Evolutionary conservation across 2,113 vertebrate genomes (phyloP).

Genomic region (Semnornis frantzii): DNA sequence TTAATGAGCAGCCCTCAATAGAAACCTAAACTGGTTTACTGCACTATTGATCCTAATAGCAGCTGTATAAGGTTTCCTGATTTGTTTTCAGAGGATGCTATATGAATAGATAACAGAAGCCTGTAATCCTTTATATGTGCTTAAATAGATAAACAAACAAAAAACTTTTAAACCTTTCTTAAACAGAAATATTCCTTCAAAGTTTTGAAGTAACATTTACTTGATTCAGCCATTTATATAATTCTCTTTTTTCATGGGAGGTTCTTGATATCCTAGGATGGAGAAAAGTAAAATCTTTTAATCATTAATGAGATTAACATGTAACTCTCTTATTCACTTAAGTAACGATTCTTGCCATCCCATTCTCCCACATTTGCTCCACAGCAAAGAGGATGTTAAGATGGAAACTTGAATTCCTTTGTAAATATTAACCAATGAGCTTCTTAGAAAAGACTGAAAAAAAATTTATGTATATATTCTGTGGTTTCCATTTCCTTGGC

Average conservation of each 20-base stretch:
- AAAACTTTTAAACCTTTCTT: background rate
- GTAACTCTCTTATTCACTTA: conserved; percentile 51
- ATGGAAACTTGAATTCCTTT: conserved; percentile 64
- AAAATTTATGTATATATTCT: conserved; percentile 55
- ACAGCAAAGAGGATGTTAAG: conserved; percentile 58
- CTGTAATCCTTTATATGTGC: background rate
- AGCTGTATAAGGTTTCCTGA: background rate
- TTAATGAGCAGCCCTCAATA: background rate
- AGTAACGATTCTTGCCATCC: conserved; percentile 47
- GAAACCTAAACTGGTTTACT: background rate
- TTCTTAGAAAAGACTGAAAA: conserved; percentile 52
- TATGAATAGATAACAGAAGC: background rate
- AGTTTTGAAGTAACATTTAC: background rate
- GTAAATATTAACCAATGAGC: conserved; percentile 56
- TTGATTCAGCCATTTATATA: conserved; percentile 10
- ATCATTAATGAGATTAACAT: conserved; percentile 73
- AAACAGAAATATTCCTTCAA: background rate
- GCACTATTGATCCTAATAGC: background rate
- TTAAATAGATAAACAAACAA: background rate
- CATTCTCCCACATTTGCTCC: conserved; percentile 38
- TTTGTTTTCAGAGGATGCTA: background rate
- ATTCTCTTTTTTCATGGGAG: background rate
- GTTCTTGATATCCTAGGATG: conserved; percentile 37
- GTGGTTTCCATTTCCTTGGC: conserved; percentile 75
- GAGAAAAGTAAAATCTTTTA: conserved; percentile 25